Evolutionary conservation across 2,797 vertebrate genomes (phyloP), one percentile per base, ranked within the genome.

Genomic region (Rhinella marina): DNA sequence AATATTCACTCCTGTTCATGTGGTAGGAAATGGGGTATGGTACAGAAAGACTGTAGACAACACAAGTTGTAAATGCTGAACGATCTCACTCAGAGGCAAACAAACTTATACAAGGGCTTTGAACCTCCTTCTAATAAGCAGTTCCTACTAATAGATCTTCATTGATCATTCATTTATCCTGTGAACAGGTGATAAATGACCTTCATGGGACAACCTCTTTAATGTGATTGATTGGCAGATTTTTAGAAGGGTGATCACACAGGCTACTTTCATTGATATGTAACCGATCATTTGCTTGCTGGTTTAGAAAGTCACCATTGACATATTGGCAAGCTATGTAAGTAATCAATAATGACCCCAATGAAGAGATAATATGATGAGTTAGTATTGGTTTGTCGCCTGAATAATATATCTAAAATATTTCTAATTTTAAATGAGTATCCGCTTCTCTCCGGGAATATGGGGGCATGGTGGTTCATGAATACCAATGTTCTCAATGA

Each of bases 161-260:
- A 41, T 41, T 6, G 3, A 41, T 41, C 41, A 41, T 41, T 41
- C 41, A 41, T 6, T 41, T 41, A 41, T 41, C 41, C 41, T 41
- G 41, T 41, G 41, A 41, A 41, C 41, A 41, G 41, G 41, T 41
- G 41, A 41, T 41, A 41, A 41, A 41, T 41, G 41, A 41, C 41
- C 41, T 41, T 41, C 41, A 41, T 41, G 41, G 41, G 41, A 41
- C 3, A 41, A 41, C 41, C 41, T 41, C 5, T 41, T 41, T 85
- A 77, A 52, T 85, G 61, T 61, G 68, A 50, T 61, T 59, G 32
- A 32, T 41, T 68, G 23, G 25, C 54, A 27, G 81, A 82, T 82
- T 68, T 66, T 23, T 48, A 7, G 14, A 16, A 13, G 68, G 29
- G 41, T 72, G 68, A 32, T 21, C 29, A 8, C 29, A 41, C 10